Evolutionary conservation across 2,888 invertebrate species (phyloP).

Genomic region (Heteropelma amictum): DNA sequence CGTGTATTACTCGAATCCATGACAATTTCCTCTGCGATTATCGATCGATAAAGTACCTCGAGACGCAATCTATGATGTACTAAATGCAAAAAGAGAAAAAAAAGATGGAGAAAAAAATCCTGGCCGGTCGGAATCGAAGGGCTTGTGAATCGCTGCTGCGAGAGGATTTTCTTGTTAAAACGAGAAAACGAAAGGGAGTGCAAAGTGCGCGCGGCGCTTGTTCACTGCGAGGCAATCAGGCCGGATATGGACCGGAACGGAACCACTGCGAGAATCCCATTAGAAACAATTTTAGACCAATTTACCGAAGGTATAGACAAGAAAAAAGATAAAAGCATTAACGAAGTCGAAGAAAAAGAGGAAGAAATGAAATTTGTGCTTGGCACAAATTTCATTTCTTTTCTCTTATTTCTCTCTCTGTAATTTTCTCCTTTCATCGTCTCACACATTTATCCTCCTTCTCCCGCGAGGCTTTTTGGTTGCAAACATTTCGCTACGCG

Average conservation of each 20-base stretch:
- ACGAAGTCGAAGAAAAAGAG: background rate
- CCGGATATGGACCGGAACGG: conserved; percentile 33
- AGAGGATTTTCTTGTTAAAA: conserved; percentile 16
- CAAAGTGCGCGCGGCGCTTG: background rate
- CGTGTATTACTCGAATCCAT: no score
- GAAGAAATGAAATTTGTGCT: conserved; percentile 1
- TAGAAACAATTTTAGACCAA: conserved; percentile 27
- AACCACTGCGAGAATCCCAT: conserved; percentile 23
- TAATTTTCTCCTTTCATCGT: no score
- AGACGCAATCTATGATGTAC: no score
- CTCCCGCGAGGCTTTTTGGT: no score
- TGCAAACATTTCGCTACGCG: conserved; percentile 39
- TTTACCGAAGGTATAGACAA: conserved; percentile 8
- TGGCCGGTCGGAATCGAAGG: background rate
- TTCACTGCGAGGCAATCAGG: conserved; percentile 7
- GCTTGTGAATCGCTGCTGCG: background rate
- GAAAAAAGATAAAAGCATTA: background rate
- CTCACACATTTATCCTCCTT: no score
- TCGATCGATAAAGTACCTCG: no score
- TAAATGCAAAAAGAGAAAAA: no score
- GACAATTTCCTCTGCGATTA: no score
- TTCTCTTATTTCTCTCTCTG: no score
- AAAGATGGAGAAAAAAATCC: conserved; percentile 2
- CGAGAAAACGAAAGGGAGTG: background rate
- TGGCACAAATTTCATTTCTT: background rate